Base-by-base conservation (phyloP, 2,113 vertebrate species). In the Pachypanchax playfairii region DNA sequence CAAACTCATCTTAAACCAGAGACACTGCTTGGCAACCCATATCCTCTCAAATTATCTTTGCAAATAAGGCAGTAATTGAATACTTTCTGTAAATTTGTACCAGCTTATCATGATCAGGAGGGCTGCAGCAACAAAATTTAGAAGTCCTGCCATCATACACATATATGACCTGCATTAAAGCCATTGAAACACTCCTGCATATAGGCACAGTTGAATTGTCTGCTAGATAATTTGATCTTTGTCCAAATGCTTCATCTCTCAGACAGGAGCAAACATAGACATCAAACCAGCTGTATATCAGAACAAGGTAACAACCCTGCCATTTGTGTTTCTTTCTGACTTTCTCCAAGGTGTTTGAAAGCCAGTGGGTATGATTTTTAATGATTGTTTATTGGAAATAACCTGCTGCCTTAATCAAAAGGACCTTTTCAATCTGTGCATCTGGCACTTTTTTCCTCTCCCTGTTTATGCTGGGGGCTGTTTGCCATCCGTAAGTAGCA, bases 321-420 rank as follows among this genome's bases (percentile, higher is more conserved):
- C 3, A 12, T 36, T 79, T 62, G 55, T 49, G 53, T 61, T 78
- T 52, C 46, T 62, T 29, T 43, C 31, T 17, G 57, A 50, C 47
- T 66, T 65, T 65, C 73, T 68, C 75, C 6, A 17, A 78, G 64
- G 75, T 33, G 3, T 55, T 73, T 55, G 43, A 79, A 82, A 80
- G 73, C 76, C 82, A 75, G 41, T 75, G 70, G 83, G 63, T 82
- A 76, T 85, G 84, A 78, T 78, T 83, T 84, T 73, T 84, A 86
- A 86, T 85, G 87, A 81, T 70, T 80, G 72, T 86, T 88, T 85
- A 87, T 80, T 82, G 72, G 83, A 76, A 77, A 53, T 79, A 87
- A 86, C 83, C 71, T 80, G 51, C 71, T 63, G 73, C 72, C 77
- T 75, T 85, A 84, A 86, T 88, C 78, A 83, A 78, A 80, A 42